phyloP scores from a whole-genome alignment of 2,888 invertebrate species.

The Mamestra brassicae region DNA sequence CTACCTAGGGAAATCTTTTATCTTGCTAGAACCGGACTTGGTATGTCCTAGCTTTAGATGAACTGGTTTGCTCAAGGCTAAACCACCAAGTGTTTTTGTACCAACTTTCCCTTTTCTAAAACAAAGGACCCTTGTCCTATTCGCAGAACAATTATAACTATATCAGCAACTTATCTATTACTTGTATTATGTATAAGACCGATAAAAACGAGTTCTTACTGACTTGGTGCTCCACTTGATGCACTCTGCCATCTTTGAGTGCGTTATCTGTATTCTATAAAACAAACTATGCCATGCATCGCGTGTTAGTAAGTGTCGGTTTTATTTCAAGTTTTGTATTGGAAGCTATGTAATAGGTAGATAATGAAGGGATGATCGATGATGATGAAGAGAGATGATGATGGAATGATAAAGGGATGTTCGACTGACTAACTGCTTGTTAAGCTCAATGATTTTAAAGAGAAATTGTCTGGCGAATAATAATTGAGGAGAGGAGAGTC shows the following conservation, averaged over 20 bases:
- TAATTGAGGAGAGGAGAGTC: too few species aligned
- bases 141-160: constrained; percentile 1
- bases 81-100: neutral
- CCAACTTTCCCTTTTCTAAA: neutral
- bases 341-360: neutral
- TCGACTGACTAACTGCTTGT: too few species aligned
- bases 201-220: constrained; percentile 42
- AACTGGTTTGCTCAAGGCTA: neutral
- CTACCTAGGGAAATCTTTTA: too few species aligned
- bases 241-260: constrained; percentile 51
- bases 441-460: too few species aligned
- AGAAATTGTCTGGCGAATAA: too few species aligned
- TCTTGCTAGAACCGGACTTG: too few species aligned
- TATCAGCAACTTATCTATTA: constrained; percentile 5
- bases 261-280: constrained; percentile 43
- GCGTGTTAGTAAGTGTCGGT: constrained; percentile 13
- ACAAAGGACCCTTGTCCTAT: neutral
- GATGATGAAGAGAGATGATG: too few species aligned
- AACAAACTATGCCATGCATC: constrained; percentile 29
- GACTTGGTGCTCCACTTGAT: constrained; percentile 33
- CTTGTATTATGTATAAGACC: constrained; percentile 20
- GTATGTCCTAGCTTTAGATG: too few species aligned
- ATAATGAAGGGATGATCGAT: too few species aligned
- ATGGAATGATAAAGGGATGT: too few species aligned
- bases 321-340: too few species aligned